Conservation (phyloP, 2,888 invertebrate species). For the Epirrhoe tristata region DNA sequence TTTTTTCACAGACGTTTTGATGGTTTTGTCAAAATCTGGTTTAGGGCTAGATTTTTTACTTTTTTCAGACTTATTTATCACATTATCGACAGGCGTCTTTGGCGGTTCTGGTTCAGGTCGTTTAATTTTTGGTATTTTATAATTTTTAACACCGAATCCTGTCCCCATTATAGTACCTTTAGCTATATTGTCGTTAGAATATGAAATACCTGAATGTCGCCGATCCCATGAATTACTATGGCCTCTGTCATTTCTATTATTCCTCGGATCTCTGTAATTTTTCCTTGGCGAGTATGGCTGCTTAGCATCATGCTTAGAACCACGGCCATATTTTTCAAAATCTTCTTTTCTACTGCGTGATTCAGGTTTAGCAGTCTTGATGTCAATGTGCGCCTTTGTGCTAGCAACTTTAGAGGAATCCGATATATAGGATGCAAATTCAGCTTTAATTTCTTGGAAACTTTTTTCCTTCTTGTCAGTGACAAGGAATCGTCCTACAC, state of each 20-base stretch:
- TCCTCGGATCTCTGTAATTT: conserved; percentile 67
- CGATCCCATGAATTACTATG: conserved; percentile 42
- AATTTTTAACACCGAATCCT: conserved; percentile 77
- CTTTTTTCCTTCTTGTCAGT: conserved; percentile 50
- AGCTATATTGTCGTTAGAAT: conserved; percentile 76
- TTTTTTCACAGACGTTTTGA: conserved; percentile 22
- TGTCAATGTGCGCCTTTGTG: conserved; percentile 27
- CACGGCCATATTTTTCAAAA: conserved; percentile 36
- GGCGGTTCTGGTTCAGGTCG: conserved; percentile 49
- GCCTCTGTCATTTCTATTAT: conserved; percentile 45
- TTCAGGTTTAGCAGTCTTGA: conserved; percentile 30
- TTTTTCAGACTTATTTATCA: conserved; percentile 23
- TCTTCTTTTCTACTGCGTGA: conserved; percentile 49
- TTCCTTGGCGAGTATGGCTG: conserved; percentile 59
- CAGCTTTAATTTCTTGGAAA: conserved; percentile 72
- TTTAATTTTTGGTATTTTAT: conserved; percentile 82
- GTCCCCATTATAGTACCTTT: conserved; percentile 70
- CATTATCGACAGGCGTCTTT: conserved; percentile 29
- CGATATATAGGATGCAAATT: conserved; percentile 63
- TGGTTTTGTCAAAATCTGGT: conserved; percentile 32
- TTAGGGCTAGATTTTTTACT: conserved; percentile 32
- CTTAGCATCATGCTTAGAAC: conserved; percentile 35
- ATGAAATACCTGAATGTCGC: conserved; percentile 64
- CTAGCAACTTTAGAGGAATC: conserved; percentile 39
- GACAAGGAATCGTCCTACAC: conserved; percentile 65